These are phyloP conservation scores for Menura novaehollandiae DNA, from an alignment of 2,113 vertebrate genomes.

Conservation along the genomic window DNA sequence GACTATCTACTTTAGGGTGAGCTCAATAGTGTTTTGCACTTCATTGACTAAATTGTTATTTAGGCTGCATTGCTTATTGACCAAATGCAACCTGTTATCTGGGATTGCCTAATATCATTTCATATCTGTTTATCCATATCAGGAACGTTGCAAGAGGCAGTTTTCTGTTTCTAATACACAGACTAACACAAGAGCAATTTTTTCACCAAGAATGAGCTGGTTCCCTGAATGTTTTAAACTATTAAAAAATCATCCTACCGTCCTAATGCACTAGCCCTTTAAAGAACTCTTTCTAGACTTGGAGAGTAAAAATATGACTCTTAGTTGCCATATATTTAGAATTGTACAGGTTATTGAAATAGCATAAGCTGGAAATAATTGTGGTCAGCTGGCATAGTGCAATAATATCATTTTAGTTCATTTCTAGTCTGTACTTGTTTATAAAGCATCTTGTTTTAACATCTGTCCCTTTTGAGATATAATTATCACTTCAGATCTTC, in stretches of 20 bases:
- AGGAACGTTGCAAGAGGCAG: neutral
- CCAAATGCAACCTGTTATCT: neutral
- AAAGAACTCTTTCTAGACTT: neutral
- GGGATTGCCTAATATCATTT: neutral
- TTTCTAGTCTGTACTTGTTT: slow-evolving; percentile 18
- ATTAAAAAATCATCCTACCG: neutral
- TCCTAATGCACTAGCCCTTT: neutral
- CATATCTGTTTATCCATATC: neutral
- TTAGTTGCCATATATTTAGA: neutral
- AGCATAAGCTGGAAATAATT: slow-evolving; percentile 15
- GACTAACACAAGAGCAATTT: neutral
- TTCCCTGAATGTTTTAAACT: neutral
- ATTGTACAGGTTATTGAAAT: slow-evolving; percentile 13
- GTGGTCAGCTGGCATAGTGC: neutral
- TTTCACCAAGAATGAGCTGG: neutral
- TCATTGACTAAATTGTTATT: neutral
- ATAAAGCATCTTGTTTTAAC: slow-evolving; percentile 40
- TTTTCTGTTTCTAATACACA: neutral
- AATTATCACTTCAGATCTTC: slow-evolving; percentile 31
- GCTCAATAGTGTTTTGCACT: neutral
- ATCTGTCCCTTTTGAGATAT: slow-evolving; percentile 3
- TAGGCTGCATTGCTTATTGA: neutral
- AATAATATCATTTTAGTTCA: slow-evolving; percentile 3
- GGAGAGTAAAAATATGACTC: neutral
- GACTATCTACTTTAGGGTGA: neutral